phyloP scores from a whole-genome alignment of 2,888 invertebrate genomes.

The Cryptosula pallasiana region DNA sequence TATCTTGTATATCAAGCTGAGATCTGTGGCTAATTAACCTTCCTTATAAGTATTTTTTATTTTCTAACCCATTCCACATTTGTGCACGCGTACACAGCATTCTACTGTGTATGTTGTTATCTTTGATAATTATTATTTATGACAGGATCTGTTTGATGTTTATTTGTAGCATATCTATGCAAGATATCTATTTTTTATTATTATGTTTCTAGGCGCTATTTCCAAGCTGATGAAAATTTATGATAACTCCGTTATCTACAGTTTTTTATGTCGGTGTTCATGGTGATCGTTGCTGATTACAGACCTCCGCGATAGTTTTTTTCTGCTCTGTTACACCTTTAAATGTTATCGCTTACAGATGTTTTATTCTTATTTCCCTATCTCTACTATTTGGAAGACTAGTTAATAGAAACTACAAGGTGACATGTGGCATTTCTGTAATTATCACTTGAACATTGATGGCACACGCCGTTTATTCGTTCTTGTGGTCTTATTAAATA shows the following conservation, averaged over 20 bases:
- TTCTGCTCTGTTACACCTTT: no score
- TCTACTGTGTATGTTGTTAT: background rate
- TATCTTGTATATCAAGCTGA: background rate
- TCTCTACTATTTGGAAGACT: no score
- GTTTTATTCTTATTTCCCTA: no score
- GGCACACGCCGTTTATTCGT: background rate
- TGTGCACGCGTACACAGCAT: no score
- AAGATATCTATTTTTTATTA: background rate
- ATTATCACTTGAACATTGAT: no score
- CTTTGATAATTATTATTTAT: background rate
- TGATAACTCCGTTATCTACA: background rate
- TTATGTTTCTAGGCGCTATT: background rate
- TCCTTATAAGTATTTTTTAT: background rate
- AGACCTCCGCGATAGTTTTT: no score
- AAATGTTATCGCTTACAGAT: no score
- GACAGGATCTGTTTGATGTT: background rate
- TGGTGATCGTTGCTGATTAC: no score
- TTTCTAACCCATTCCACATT: no score
- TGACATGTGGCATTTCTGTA: no score
- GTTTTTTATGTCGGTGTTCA: background rate
- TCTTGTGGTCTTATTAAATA: background rate
- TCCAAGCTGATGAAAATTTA: background rate
- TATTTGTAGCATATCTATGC: no score
- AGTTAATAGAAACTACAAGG: no score
- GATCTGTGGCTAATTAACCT: background rate